These are phyloP conservation scores for Erebia palarica DNA, from an alignment of 2,888 invertebrate species.

Conservation along the genomic window DNA sequence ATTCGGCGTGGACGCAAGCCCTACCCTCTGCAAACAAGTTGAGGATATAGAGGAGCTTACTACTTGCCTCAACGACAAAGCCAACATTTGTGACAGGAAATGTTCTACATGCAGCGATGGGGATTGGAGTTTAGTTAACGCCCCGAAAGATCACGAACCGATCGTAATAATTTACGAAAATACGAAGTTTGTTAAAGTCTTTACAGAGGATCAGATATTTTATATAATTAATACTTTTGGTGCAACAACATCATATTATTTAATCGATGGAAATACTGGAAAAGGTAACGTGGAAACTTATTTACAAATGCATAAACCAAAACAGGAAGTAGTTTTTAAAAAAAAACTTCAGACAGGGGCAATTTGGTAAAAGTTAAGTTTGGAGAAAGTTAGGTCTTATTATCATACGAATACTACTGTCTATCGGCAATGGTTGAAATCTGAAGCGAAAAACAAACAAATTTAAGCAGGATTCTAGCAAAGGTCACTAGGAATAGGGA, in stretches of 20 bases:
- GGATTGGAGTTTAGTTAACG: slow-evolving; percentile 59
- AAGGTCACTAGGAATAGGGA: no score
- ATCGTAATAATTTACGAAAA: slow-evolving; percentile 76
- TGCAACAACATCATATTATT: slow-evolving; percentile 60
- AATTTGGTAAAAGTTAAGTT: no score
- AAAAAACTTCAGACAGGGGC: no score
- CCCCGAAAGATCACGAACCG: slow-evolving; percentile 47
- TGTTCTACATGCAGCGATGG: slow-evolving; percentile 56
- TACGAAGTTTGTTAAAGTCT: slow-evolving; percentile 75
- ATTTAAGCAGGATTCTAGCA: no score
- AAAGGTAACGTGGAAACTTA: slow-evolving; percentile 78
- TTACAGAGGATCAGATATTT: slow-evolving; percentile 73
- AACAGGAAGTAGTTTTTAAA: no score
- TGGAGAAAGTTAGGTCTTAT: no score
- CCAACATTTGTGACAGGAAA: slow-evolving; percentile 53
- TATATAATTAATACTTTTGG: slow-evolving; percentile 66
- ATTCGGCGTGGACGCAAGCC: slow-evolving; percentile 83
- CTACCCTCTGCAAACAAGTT: slow-evolving; percentile 72
- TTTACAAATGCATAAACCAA: background rate
- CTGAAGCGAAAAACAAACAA: no score
- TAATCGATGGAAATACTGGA: slow-evolving; percentile 87
- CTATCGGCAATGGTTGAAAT: no score
- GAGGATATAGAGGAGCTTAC: slow-evolving; percentile 74
- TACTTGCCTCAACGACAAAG: slow-evolving; percentile 50
- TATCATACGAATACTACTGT: no score